phyloP scores from a whole-genome alignment of 2,888 invertebrate species.

The Morpho achilles region DNA sequence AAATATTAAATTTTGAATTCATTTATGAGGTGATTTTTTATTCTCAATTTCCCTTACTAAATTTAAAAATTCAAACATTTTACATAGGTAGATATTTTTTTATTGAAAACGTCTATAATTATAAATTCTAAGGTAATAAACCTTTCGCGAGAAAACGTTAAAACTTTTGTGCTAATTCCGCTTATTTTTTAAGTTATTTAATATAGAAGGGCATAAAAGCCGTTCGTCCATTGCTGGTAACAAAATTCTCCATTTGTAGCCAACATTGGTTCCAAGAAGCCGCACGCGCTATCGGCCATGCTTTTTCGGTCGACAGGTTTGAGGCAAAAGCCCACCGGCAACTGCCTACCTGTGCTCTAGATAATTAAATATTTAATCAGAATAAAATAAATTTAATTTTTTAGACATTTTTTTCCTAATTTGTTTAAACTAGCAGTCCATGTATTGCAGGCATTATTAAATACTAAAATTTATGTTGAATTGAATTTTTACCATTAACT shows the following conservation, averaged over 20 bases:
- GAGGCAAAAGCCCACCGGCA: conserved; percentile 15
- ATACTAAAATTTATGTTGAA: too few relatives aligned
- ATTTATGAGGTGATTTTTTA: too few relatives aligned
- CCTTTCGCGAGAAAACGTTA: conserved; percentile 9
- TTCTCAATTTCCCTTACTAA: too few relatives aligned
- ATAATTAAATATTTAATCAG: conserved; percentile 16
- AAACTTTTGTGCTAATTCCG: conserved; percentile 4
- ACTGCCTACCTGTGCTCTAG: conserved; percentile 16
- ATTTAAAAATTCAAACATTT: too few relatives aligned
- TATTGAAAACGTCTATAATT: too few relatives aligned
- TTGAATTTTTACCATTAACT: too few relatives aligned
- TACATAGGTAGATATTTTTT: too few relatives aligned
- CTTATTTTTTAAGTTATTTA: conserved; percentile 10
- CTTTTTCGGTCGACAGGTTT: conserved; percentile 18
- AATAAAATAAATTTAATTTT: conserved; percentile 11
- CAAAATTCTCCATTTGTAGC: conserved; percentile 19
- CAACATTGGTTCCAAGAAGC: conserved; percentile 18
- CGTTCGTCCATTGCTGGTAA: conserved; percentile 10
- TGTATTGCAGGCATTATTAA: too few relatives aligned
- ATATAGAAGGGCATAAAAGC: conserved; percentile 12
- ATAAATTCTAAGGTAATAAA: too few relatives aligned
- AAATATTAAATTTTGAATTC: too few relatives aligned
- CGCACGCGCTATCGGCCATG: conserved; percentile 11
- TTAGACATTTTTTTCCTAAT: not conserved
- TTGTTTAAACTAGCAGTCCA: too few relatives aligned